phyloP scores from a whole-genome alignment of 2,797 vertebrate species.

The Hydrolagus colliei region DNA sequence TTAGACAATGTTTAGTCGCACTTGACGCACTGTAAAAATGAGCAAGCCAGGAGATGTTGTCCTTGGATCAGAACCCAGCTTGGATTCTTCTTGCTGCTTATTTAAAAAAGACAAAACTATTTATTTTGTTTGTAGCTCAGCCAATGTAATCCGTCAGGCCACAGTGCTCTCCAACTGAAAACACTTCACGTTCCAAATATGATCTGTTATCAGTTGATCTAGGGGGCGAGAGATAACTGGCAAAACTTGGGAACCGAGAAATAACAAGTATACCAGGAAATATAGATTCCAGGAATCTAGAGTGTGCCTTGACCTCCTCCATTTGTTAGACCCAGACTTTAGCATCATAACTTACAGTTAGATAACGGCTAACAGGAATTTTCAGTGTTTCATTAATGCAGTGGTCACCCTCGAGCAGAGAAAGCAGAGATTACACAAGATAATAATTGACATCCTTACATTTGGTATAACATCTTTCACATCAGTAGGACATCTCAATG shows the following conservation, averaged over 20 bases:
- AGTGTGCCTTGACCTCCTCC: too few relatives aligned
- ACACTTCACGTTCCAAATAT: not conserved
- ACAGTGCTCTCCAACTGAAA: not conserved
- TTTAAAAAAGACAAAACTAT: not conserved
- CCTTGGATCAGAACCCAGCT: not conserved
- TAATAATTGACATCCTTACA: too few relatives aligned
- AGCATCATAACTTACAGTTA: too few relatives aligned
- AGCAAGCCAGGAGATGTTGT: too few relatives aligned
- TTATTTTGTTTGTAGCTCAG: constrained; percentile 15
- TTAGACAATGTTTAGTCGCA: not conserved
- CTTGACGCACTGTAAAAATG: too few relatives aligned
- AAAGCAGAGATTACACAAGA: too few relatives aligned
- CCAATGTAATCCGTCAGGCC: constrained; percentile 17
- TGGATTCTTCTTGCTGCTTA: not conserved
- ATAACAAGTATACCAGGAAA: not conserved
- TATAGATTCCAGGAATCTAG: not conserved
- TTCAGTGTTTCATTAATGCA: too few relatives aligned
- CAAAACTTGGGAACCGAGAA: not conserved
- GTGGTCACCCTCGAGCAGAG: too few relatives aligned
- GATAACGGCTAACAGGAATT: too few relatives aligned
- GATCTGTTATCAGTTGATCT: not conserved
- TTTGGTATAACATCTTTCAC: too few relatives aligned
- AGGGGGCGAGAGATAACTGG: not conserved
- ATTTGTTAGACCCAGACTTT: too few relatives aligned
- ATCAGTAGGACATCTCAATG: too few relatives aligned